A percentile compares a stretch with the other conserved stretches of the same genome.
These are phyloP conservation scores for Lepidonotus clava DNA, from an alignment of 2,888 invertebrate species.

Conservation along the genomic window DNA sequence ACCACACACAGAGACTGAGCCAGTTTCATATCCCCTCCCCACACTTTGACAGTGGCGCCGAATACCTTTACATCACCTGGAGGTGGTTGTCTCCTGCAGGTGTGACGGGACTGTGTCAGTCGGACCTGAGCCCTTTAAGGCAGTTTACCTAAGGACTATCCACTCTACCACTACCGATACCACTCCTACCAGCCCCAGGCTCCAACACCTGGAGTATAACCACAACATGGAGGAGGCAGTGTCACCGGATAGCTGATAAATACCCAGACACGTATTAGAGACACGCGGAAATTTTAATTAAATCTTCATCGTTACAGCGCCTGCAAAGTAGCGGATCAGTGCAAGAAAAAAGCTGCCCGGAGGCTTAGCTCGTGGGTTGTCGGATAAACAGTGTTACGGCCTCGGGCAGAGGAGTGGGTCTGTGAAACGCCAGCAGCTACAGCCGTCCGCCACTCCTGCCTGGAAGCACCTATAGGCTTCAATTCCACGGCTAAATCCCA, in stretches of 20 bases:
- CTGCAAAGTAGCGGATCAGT: not conserved
- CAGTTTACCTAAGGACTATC: not conserved
- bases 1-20: not conserved
- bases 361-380: not conserved
- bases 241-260: not conserved
- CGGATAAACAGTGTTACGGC: not conserved
- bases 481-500: slow-evolving; percentile 5
- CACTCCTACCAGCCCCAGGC: not conserved
- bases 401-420: not conserved
- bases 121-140: not conserved
- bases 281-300: not conserved
- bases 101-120: not conserved
- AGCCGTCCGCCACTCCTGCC: not conserved
- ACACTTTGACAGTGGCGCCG: not conserved
- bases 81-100: not conserved
- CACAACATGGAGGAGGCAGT: too few species aligned
- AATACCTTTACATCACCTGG: not conserved
- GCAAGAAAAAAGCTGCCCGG: not conserved
- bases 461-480: not conserved
- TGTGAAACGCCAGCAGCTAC: not conserved
- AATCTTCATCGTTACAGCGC: not conserved
- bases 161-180: not conserved
- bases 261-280: not conserved
- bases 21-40: not conserved
- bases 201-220: not conserved